These are phyloP conservation scores for Diadophis punctatus DNA, from an alignment of 2,113 vertebrate species.

Conservation along the genomic window DNA sequence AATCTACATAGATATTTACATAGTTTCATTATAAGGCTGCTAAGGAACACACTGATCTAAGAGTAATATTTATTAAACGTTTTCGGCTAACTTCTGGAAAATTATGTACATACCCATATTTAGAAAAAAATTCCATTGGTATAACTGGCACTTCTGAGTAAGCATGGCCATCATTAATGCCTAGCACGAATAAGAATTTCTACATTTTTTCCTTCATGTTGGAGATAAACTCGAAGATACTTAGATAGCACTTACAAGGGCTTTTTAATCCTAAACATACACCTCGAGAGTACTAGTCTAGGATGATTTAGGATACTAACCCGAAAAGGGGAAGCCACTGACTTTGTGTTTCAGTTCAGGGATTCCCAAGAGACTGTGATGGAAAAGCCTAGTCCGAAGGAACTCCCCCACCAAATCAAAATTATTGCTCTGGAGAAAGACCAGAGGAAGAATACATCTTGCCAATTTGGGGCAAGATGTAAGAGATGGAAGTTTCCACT, in stretches of 20 bases:
- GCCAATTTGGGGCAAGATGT: neutral
- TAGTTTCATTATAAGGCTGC: neutral
- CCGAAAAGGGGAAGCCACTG: neutral
- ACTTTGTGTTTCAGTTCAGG: neutral
- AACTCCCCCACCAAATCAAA: neutral
- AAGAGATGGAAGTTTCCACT: neutral
- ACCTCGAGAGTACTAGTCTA: neutral
- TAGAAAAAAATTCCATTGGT: neutral
- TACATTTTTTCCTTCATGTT: neutral
- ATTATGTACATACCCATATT: neutral
- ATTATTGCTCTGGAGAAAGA: neutral
- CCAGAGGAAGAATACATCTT: neutral
- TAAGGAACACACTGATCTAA: neutral
- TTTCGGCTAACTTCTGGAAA: neutral
- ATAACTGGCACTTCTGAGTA: neutral
- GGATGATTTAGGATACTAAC: neutral
- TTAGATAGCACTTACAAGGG: neutral
- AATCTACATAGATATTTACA: neutral
- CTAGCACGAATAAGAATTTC: neutral
- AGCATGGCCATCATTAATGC: no score
- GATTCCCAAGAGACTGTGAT: neutral
- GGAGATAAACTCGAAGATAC: neutral
- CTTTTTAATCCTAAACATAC: neutral
- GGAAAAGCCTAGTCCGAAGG: neutral
- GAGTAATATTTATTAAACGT: neutral